Evolutionary conservation across 2,888 invertebrate species (phyloP).

Genomic region (Cryptocheilus praepositus): DNA sequence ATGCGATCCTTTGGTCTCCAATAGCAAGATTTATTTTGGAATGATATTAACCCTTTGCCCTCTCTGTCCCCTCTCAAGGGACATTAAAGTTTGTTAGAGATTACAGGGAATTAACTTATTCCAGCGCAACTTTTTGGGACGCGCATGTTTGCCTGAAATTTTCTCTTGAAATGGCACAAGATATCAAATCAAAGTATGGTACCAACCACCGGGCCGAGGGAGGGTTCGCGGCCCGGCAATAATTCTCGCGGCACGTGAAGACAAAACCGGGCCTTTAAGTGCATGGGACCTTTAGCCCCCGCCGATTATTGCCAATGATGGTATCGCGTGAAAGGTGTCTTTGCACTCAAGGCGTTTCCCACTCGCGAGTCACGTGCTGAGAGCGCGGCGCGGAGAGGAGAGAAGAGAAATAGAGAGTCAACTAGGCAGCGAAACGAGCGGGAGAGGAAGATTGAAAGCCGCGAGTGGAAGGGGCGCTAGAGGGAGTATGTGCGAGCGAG

Average conservation of each 20-base stretch:
- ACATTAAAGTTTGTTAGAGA: too few species aligned
- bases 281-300: conserved; percentile 48
- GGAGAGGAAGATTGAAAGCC: conserved; percentile 34
- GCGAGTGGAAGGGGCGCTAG: conserved; percentile 32
- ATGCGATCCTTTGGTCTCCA: too few species aligned
- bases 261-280: conserved; percentile 10
- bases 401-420: not conserved
- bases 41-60: too few species aligned
- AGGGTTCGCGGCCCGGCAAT: conserved; percentile 4
- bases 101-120: too few species aligned
- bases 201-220: not conserved
- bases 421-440: conserved; percentile 21
- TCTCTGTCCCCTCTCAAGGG: too few species aligned
- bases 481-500: conserved; percentile 35
- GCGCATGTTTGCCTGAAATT: too few species aligned
- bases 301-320: conserved; percentile 49
- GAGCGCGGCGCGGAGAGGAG: conserved; percentile 21
- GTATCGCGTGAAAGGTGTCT: conserved; percentile 67
- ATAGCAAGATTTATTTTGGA: too few species aligned
- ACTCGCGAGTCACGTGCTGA: conserved; percentile 53
- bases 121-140: too few species aligned
- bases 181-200: too few species aligned
- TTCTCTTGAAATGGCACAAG: too few species aligned
- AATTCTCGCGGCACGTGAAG: conserved; percentile 8
- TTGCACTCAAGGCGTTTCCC: conserved; percentile 65